Evolutionary conservation across 1,140 invertebrate species (phyloP).

Genomic region (Temnothorax nylanderi): DNA sequence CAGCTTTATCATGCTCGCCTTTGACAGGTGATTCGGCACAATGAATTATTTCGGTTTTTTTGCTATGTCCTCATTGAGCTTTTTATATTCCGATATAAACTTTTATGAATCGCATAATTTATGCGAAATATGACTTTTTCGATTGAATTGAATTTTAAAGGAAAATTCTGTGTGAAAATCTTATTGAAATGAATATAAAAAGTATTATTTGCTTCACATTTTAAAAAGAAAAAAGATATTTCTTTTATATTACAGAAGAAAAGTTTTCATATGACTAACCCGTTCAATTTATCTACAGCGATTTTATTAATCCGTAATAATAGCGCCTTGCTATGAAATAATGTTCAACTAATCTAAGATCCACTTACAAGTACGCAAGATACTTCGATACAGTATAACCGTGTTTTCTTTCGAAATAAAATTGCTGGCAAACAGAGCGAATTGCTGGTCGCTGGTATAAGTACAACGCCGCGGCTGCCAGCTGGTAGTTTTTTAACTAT

Average conservation of each 20-base stretch:
- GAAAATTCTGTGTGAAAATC: neutral
- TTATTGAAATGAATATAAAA: neutral
- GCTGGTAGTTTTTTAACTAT: slow-evolving; percentile 1
- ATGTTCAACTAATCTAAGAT: neutral
- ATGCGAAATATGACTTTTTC: neutral
- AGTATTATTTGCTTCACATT: neutral
- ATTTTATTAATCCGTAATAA: neutral
- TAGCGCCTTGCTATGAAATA: neutral
- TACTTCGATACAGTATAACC: neutral
- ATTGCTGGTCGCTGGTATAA: neutral
- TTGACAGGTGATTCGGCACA: neutral
- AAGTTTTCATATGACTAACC: neutral
- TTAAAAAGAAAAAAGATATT: neutral
- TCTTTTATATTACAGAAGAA: neutral
- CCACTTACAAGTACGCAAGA: neutral
- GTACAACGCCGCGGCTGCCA: neutral
- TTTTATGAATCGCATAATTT: neutral
- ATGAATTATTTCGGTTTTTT: slow-evolving; percentile 1
- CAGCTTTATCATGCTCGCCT: neutral
- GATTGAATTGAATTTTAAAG: neutral
- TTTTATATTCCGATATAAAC: slow-evolving; percentile 3
- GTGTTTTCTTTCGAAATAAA: slow-evolving; percentile 19
- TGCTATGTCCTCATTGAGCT: no score
- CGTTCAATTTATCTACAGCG: neutral
- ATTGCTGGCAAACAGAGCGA: slow-evolving; percentile 14